Evolutionary conservation across 2,797 vertebrate species (phyloP).

Genomic region (Dendrocincla fuliginosa): DNA sequence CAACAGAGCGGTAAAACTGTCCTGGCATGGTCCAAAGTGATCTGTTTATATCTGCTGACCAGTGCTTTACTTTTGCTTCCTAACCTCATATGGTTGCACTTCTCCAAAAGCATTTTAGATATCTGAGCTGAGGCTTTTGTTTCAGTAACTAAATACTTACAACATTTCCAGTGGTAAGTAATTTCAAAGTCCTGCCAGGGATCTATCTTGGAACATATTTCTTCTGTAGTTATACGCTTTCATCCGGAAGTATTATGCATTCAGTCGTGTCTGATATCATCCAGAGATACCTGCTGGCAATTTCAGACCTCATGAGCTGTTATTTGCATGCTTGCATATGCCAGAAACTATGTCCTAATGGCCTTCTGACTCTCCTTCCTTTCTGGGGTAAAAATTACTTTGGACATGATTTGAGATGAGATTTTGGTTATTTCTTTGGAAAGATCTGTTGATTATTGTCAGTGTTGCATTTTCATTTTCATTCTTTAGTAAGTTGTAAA

Average conservation of each 20-base stretch:
- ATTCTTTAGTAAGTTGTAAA: background rate
- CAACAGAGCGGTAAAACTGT: background rate
- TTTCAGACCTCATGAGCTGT: conserved; percentile 32
- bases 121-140: conserved; percentile 56
- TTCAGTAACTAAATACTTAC: conserved; percentile 53
- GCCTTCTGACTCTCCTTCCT: background rate
- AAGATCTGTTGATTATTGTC: background rate
- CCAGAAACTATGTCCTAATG: conserved; percentile 50
- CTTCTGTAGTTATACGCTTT: conserved; percentile 48
- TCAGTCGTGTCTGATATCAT: conserved; percentile 32
- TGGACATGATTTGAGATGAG: background rate
- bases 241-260: conserved; percentile 62
- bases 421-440: background rate
- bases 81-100: conserved; percentile 48
- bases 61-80: conserved; percentile 55
- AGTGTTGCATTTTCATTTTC: background rate
- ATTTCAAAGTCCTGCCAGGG: conserved; percentile 56
- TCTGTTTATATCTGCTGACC: conserved; percentile 47
- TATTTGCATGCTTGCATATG: conserved; percentile 44
- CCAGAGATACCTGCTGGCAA: conserved; percentile 34
- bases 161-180: conserved; percentile 25
- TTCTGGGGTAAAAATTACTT: background rate
- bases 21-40: background rate
- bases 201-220: conserved; percentile 63
- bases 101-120: conserved; percentile 50